These are phyloP conservation scores for Aurelia coerulea DNA, from an alignment of 30 jellyfish, hydroid and myxozoan genomes.

Conservation along the genomic window DNA sequence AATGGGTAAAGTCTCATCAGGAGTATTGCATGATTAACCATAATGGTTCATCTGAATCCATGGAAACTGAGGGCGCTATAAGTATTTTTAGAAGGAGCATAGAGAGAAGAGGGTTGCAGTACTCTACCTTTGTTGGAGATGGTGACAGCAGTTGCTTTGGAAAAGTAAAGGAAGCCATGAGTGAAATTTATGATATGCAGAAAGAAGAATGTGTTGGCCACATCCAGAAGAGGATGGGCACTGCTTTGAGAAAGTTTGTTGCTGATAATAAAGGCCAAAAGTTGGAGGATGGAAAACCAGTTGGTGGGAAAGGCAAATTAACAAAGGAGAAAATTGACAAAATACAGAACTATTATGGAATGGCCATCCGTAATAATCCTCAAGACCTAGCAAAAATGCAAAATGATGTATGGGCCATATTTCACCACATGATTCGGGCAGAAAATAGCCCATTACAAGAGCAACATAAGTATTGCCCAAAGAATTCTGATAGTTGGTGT, in stretches of 20 bases:
- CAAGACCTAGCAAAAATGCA: conserved; percentile 36
- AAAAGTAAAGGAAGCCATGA: conserved; percentile 15
- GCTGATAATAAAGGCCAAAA: not conserved
- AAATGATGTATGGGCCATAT: conserved; percentile 31
- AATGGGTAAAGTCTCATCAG: conserved; percentile 32
- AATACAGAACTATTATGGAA: conserved; percentile 47
- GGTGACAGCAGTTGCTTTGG: conserved; percentile 67
- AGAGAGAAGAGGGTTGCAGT: conserved; percentile 6
- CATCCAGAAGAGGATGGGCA: conserved; percentile 35
- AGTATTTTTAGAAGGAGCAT: conserved; percentile 19
- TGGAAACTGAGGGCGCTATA: conserved; percentile 45
- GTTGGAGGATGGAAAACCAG: conserved; percentile 49
- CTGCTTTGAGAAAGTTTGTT: not conserved
- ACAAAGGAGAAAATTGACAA: conserved; percentile 13
- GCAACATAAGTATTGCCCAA: conserved; percentile 51
- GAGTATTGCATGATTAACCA: conserved; percentile 45
- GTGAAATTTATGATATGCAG: not conserved
- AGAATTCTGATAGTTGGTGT: conserved; percentile 29
- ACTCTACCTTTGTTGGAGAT: conserved; percentile 49
- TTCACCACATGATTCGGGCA: conserved; percentile 19
- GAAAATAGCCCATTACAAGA: conserved; percentile 11
- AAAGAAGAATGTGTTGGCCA: conserved; percentile 58
- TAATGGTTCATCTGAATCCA: conserved; percentile 23
- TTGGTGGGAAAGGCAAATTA: conserved; percentile 51
- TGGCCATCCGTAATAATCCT: conserved; percentile 21